A percentile compares a stretch with the other conserved stretches of the same genome.
phyloP scores from a whole-genome alignment of 2,888 invertebrate species.

The Melieria omissa region DNA sequence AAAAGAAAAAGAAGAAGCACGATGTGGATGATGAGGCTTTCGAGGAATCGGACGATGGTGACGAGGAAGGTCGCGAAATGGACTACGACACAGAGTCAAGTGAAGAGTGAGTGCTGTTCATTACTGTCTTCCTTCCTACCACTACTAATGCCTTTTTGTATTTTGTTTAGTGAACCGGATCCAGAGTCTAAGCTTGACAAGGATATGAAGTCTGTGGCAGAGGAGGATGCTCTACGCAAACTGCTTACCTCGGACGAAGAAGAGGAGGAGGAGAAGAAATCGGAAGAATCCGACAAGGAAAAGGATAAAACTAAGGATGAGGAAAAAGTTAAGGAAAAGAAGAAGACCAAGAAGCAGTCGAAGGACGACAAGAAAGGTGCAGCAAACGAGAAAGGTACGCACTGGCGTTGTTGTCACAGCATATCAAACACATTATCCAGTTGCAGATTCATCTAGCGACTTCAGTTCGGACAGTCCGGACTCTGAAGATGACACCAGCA shows the following conservation, averaged over 20 bases:
- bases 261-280: conserved; percentile 84
- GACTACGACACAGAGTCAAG: conserved; percentile 94
- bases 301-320: conserved; percentile 80
- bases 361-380: conserved; percentile 74
- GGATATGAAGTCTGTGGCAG: conserved; percentile 89
- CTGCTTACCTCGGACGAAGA: conserved; percentile 89
- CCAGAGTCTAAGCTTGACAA: conserved; percentile 81
- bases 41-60: conserved; percentile 97
- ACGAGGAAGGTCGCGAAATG: conserved; percentile 93
- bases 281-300: conserved; percentile 80
- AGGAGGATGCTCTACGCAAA: conserved; percentile 87
- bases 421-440: conserved; percentile 22
- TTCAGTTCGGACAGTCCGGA: conserved; percentile 78
- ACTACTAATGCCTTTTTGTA: background rate
- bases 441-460: conserved; percentile 75
- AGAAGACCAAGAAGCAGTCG: conserved; percentile 72
- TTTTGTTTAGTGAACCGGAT: conserved; percentile 72
- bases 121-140: background rate
- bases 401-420: background rate
- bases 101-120: conserved; percentile 70
- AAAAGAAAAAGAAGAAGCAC: conserved; percentile 80
- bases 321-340: conserved; percentile 71
- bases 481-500: conserved; percentile 73
- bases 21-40: conserved; percentile 89
- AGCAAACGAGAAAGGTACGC: background rate